phyloP scores from a whole-genome alignment of 1,140 invertebrate species.

The Popillia japonica region DNA sequence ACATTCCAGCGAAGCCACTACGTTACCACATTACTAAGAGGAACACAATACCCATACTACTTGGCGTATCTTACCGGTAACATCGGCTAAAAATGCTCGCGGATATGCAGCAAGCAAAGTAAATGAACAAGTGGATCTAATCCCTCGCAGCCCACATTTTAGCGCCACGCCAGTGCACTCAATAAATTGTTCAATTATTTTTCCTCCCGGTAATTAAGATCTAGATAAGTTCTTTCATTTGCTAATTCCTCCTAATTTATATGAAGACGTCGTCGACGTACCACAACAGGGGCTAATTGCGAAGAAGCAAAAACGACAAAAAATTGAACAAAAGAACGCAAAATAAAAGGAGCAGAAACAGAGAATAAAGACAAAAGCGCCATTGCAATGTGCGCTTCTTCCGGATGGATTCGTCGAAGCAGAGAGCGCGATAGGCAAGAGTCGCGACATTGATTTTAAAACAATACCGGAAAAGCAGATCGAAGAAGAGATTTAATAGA shows the following conservation, averaged over 20 bases:
- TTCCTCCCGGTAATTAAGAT: constrained; percentile 30
- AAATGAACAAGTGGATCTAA: neutral
- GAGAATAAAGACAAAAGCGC: neutral
- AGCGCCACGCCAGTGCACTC: constrained; percentile 19
- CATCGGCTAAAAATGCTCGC: neutral
- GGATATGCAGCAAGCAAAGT: neutral
- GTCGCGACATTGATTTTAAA: constrained; percentile 26
- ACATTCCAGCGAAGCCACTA: constrained; percentile 26
- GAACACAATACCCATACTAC: neutral
- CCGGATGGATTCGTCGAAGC: neutral
- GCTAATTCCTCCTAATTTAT: constrained; percentile 33
- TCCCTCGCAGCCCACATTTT: constrained; percentile 4
- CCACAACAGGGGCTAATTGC: constrained; percentile 20
- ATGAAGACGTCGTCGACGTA: constrained; percentile 23
- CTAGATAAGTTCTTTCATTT: constrained; percentile 33
- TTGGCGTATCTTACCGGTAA: neutral
- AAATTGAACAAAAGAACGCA: neutral
- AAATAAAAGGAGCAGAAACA: neutral
- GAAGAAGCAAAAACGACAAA: constrained; percentile 4
- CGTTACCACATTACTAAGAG: neutral
- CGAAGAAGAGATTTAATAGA: constrained; percentile 9
- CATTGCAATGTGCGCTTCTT: constrained; percentile 2
- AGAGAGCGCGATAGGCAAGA: neutral
- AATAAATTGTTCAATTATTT: constrained; percentile 34
- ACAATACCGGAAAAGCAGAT: constrained; percentile 32